Evolutionary conservation across 2,888 invertebrate genomes (phyloP), one percentile per base, ranked within the genome.

Genomic region (Leucophenga maculata): DNA sequence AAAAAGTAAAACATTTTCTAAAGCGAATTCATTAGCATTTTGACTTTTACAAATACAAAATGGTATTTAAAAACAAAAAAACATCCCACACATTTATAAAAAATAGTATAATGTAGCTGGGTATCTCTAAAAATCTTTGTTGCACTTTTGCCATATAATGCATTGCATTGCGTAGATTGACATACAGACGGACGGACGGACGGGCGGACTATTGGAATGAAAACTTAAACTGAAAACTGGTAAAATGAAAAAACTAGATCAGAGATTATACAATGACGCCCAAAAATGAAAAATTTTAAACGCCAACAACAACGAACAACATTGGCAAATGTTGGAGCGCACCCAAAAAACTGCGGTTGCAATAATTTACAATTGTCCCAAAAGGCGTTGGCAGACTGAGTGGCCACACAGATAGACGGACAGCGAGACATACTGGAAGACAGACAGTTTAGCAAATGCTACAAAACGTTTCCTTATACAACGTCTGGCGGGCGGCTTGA

Each of bases 211-310:
- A 22, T 20, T 52, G 26, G 8, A 57, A 52, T 57, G 14, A 14
- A 57, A 50, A 39, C 39, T 14, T 66, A 69, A 66, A 67, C 26
- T 54, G 16, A 68, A 74, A 76, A 73, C 67, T 69, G 54, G 72
- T 60, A 67, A 70, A n/a, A 72, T 68, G 32, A 22, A 64, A 75
- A 32, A 39, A 73, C 74, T 65, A 69, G 73, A 71, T 71, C 69
- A 69, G 31, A 67, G 68, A 74, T 74, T 76, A 75, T 77, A 72
- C 74, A 77, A 76, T 74, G 60, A 69, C 68, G 55, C 48, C 69
- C 71, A 69, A 68, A 71, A 70, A 68, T 22, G 16, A 26, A 60
- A 66, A 66, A 39, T 46, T 48, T 57, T 32, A 31, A 16, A n/a
- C 26, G 16, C 22, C 46, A 46, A 11, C 60, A 50, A 31, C 26